Base-by-base conservation (phyloP, 1,140 invertebrate genomes). In the Agrypnia vestita region DNA sequence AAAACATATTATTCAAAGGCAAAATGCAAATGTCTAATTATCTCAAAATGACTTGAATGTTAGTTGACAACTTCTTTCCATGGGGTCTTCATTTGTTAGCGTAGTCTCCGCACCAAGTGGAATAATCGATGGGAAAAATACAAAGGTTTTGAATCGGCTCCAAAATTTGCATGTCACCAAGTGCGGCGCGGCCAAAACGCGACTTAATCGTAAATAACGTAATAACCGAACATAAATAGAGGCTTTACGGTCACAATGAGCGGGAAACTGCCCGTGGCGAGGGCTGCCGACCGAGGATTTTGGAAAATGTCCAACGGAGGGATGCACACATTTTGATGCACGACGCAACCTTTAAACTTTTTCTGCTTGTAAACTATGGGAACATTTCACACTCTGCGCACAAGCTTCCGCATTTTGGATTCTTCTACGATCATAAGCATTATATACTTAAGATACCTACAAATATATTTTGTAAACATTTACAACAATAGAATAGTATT, bases 221-320 rank as follows among this genome's bases (percentile, higher is more conserved):
- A 25, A 71, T 78, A 81, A 75, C 43, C 71, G 76, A 64, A 62
- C 80, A 78, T 81, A 81, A 81, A 81, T 71, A 81, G 69, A 75
- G 72, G 51, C 73, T 73, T 75, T 81, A 81, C 44, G 80, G 69
- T 78, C 71, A 71, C 71, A 79, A 79, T 81, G 76, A 79, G 80
- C 35, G 72, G 46, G 74, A 78, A 81, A 81, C 78, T 76, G 72
- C 71, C 71, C 53, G 69, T 47, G 44, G 25, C 25, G 69, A 25
- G 19, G 56, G 51, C 76, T 17, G 21, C 51, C 71, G 47, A 64
- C 56, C 25, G 12, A 12, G 64, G 21, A 71, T 43, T 49, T 78
- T 81, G 80, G 80, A 81, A 78, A 72, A 12, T 35, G 11, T 81
- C 80, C 80, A 81, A 43, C 43, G 47, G 69, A 35, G 25, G 51